Conservation (phyloP, 2,797 vertebrate species). For the Phrynocephalus guinanensis region DNA sequence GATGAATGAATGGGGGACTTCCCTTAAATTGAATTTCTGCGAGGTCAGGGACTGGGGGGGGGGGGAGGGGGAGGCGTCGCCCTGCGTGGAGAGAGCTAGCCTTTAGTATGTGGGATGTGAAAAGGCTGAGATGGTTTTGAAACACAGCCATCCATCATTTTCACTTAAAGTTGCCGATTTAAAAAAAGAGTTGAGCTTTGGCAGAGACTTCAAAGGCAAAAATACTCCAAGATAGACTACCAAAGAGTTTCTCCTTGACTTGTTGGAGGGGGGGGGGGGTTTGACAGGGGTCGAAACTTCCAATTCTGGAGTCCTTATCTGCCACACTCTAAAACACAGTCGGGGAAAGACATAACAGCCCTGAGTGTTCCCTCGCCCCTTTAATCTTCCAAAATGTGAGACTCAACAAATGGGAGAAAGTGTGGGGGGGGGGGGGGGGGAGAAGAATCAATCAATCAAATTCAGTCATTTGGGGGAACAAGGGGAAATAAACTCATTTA, state of each 20-base stretch:
- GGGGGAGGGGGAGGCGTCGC: conserved; percentile 18
- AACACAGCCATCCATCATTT: conserved; percentile 60
- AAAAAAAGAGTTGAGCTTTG: conserved; percentile 54
- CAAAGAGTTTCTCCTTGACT: conserved; percentile 57
- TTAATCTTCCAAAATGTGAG: conserved; percentile 21
- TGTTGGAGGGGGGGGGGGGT: background rate
- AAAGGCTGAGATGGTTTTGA: conserved; percentile 61
- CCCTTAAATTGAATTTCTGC: conserved; percentile 53
- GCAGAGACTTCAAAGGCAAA: conserved; percentile 64
- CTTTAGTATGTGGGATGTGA: conserved; percentile 53
- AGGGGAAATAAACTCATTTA: conserved; percentile 42
- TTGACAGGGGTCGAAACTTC: conserved; percentile 19
- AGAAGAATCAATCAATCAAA: conserved; percentile 24
- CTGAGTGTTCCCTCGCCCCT: background rate
- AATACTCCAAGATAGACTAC: conserved; percentile 45
- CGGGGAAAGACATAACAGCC: conserved; percentile 8
- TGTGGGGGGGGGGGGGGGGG: background rate
- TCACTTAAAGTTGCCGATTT: conserved; percentile 61
- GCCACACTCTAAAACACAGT: conserved; percentile 11
- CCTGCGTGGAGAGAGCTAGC: conserved; percentile 48
- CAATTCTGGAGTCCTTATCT: conserved; percentile 13
- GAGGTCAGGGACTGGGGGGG: background rate
- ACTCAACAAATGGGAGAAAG: background rate
- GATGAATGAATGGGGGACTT: conserved; percentile 6
- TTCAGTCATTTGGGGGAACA: background rate